Percentiles rank a stretch among this genome's conserved stretches.
Conservation (phyloP, 2,797 vertebrate genomes). For the Pelobates cultripes region DNA sequence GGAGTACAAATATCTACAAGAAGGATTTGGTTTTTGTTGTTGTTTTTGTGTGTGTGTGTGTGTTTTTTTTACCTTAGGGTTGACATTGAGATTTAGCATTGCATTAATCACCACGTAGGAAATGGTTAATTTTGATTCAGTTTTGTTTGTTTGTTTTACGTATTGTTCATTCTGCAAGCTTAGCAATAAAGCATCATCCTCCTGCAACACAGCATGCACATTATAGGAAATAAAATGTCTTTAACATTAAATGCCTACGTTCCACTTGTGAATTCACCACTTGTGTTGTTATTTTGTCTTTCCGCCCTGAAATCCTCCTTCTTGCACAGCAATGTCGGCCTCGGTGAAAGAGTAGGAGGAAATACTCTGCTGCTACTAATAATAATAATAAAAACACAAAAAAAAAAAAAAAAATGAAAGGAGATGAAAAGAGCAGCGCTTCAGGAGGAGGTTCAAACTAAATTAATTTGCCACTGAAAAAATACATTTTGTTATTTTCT, state of each 20-base stretch:
- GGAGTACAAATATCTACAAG: too few species aligned
- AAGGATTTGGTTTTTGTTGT: too few species aligned
- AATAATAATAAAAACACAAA: constrained; percentile 48
- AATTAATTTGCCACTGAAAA: constrained; percentile 89
- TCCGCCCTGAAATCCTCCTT: constrained; percentile 43
- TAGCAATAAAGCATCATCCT: background rate
- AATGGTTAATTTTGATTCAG: too few species aligned
- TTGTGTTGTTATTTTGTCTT: constrained; percentile 50
- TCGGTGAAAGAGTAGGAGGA: constrained; percentile 49
- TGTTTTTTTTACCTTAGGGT: too few species aligned
- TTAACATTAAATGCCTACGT: constrained; percentile 33
- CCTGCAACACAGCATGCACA: background rate
- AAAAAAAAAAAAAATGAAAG: constrained; percentile 68
- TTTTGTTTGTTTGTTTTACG: too few species aligned
- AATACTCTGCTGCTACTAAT: constrained; percentile 52
- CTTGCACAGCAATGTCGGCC: constrained; percentile 21
- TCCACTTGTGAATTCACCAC: constrained; percentile 38
- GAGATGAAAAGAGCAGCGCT: constrained; percentile 72
- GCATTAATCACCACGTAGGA: too few species aligned
- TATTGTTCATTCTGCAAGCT: too few species aligned
- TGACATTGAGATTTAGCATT: too few species aligned
- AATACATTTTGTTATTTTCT: constrained; percentile 89
- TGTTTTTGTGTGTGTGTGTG: too few species aligned
- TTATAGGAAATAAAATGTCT: constrained; percentile 30
- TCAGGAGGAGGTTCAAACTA: constrained; percentile 79